Base-by-base conservation (phyloP, 2,797 vertebrate species). In the Phataginus tetradactyla region DNA sequence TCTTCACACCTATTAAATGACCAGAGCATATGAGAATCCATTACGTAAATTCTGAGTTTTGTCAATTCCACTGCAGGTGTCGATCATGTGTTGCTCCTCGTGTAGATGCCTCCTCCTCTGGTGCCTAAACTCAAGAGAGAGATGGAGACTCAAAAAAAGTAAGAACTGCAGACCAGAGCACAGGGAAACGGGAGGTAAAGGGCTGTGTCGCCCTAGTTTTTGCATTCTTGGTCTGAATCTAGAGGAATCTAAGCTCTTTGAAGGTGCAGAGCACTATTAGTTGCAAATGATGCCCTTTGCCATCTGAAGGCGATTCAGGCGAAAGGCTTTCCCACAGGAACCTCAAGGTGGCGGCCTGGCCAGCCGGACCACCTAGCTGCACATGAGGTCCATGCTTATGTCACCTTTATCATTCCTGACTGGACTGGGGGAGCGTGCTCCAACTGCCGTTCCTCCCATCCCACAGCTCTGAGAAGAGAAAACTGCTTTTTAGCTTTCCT, bases 31-130 rank as follows among this genome's bases (percentile, higher is more conserved):
- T 57, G n/a, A 86, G 17, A 12, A 53, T 29, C 21, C 37, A 59
- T 93, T 84, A 78, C 86, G 79, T 96, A 69, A 63, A 86, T 83
- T 89, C 20, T 78, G 59, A 83, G 20, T 69, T 89, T 91, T 79
- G 61, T 83, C 64, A 20, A 75, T 87, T 90, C 37, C 93, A 0
- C 39, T 55, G 34, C 51, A 85, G 23, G 39, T 42, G 20, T 11
- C 74, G 39, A 61, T 78, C 45, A 85, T 51, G 51, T 89, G 11
- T 53, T 39, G 71, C 17, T 81, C 12, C 45, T 0, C 5, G 2
- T 91, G 25, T 27, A 53, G 15, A 1, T 74, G 25, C 91, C 90
- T 39, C 57, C 25, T 79, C 34, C 21, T 83, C 45, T 86, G 74
- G 21, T 57, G 75, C 66, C 20, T 79, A 11, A 72, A 51, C 37